Conservation (phyloP, 2,113 vertebrate species). For the Dasyornis broadbenti region DNA sequence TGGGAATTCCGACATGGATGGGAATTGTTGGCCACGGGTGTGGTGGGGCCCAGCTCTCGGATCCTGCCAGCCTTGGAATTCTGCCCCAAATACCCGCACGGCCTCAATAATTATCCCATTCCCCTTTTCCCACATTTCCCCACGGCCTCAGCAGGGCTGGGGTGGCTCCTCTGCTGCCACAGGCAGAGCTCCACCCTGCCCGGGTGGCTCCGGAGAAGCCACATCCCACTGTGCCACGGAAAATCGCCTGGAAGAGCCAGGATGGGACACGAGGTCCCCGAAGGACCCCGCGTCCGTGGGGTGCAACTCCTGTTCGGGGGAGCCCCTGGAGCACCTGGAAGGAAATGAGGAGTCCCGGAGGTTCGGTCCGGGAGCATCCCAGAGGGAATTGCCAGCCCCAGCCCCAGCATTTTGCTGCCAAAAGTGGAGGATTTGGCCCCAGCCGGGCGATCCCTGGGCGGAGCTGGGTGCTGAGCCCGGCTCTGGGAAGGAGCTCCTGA, state of each 20-base stretch:
- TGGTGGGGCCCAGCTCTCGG: background rate
- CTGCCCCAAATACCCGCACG: background rate
- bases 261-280: no score
- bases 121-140: background rate
- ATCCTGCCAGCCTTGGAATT: background rate
- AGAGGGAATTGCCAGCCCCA: accelerated
- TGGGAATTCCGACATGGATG: background rate
- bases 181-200: background rate
- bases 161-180: background rate
- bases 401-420: accelerated
- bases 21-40: constrained; percentile 9
- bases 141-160: background rate
- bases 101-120: background rate
- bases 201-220: background rate
- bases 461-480: background rate
- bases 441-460: accelerated
- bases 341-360: background rate
- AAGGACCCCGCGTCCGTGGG: no score
- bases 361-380: background rate
- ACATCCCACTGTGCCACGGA: accelerated
- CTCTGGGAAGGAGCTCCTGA: constrained; percentile 55
- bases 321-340: accelerated
- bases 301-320: background rate
- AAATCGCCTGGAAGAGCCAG: background rate
- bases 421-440: background rate